These are phyloP conservation scores for Drosophila melanocephala DNA, from an alignment of 2,888 invertebrate species.

Conservation along the genomic window DNA sequence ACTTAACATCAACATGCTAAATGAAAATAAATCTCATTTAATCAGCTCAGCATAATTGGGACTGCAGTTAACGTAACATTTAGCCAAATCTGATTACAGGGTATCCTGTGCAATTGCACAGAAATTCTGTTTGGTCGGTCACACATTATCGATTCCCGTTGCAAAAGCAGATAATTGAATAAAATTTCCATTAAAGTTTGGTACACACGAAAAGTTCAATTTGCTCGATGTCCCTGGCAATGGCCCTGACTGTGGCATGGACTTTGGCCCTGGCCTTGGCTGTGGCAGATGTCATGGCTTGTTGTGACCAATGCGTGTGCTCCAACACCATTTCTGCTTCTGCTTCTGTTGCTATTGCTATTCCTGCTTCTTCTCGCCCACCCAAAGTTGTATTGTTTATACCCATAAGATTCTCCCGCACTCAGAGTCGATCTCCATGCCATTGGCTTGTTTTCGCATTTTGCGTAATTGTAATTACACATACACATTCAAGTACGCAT, in stretches of 20 bases:
- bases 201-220: conserved; percentile 43
- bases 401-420: conserved; percentile 20
- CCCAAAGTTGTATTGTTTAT: conserved; percentile 39
- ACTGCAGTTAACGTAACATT: neutral
- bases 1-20: neutral
- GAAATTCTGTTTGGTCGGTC: conserved; percentile 8
- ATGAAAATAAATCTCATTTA: neutral
- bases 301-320: neutral
- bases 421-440: neutral
- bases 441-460: conserved; percentile 29
- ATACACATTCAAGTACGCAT: conserved; percentile 36
- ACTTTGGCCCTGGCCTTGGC: conserved; percentile 11
- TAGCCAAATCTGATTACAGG: neutral
- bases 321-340: neutral
- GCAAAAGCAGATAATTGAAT: conserved; percentile 55
- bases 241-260: conserved; percentile 12
- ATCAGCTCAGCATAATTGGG: neutral
- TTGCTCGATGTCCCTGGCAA: conserved; percentile 12
- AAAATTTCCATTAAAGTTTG: conserved; percentile 49
- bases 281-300: conserved; percentile 3
- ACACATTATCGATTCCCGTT: conserved; percentile 44
- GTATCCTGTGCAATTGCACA: neutral
- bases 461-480: conserved; percentile 74
- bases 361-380: conserved; percentile 2
- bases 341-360: neutral